Evolutionary conservation across 2,888 invertebrate genomes (phyloP).

Genomic region (Hypomecis punctinalis): DNA sequence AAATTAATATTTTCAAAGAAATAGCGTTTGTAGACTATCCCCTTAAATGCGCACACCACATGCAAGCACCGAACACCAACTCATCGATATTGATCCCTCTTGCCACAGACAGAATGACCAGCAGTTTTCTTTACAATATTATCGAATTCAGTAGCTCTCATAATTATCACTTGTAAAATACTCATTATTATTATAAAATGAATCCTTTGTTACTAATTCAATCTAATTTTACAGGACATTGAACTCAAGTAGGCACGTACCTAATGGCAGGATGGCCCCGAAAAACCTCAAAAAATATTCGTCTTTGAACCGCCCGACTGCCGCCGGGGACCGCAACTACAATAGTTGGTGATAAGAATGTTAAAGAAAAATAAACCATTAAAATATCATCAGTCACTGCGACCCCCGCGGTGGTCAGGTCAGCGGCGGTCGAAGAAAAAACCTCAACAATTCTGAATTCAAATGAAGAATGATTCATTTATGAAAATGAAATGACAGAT

Average conservation of each 20-base stretch:
- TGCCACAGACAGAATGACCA: slow-evolving; percentile 12
- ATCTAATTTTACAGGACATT: slow-evolving; percentile 22
- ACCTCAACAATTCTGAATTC: slow-evolving; percentile 75
- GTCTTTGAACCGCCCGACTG: slow-evolving; percentile 38
- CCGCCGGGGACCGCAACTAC: slow-evolving; percentile 56
- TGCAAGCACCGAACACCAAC: slow-evolving; percentile 2
- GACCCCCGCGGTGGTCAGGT: slow-evolving; percentile 82
- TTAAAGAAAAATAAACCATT: slow-evolving; percentile 84
- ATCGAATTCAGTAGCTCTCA: slow-evolving; percentile 7
- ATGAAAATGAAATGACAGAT: slow-evolving; percentile 84
- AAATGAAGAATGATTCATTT: slow-evolving; percentile 84
- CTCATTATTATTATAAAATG: no score
- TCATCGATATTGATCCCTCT: slow-evolving; percentile 14
- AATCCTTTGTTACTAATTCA: slow-evolving; percentile 2
- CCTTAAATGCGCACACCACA: background rate
- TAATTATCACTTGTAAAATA: background rate
- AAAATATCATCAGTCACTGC: slow-evolving; percentile 81
- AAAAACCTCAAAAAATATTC: slow-evolving; percentile 25
- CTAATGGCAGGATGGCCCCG: slow-evolving; percentile 18
- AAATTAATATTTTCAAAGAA: no score
- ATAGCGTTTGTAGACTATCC: background rate
- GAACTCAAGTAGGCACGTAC: slow-evolving; percentile 12
- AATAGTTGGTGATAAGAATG: slow-evolving; percentile 80
- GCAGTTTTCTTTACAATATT: slow-evolving; percentile 7
- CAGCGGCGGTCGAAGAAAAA: slow-evolving; percentile 76